These are phyloP conservation scores for Archaeoteleia sp. DNA, from an alignment of 2,888 invertebrate genomes.

Conservation along the genomic window DNA sequence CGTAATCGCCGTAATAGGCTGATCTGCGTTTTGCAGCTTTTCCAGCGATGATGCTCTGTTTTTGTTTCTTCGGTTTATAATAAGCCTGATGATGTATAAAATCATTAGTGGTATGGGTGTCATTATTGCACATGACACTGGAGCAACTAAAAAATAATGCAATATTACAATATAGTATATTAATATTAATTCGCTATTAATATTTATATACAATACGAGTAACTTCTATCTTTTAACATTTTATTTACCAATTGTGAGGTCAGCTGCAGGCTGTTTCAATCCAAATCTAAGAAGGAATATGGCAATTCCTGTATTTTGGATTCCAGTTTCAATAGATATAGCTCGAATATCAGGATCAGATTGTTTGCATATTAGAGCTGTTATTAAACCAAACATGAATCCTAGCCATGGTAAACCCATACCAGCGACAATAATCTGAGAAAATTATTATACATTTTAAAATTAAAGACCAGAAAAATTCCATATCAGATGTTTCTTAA, in stretches of 20 bases:
- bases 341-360: slow-evolving; percentile 84
- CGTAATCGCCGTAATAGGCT: slow-evolving; percentile 22
- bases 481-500: slow-evolving; percentile 10
- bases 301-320: slow-evolving; percentile 95
- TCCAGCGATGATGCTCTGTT: slow-evolving; percentile 59
- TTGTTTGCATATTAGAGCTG: slow-evolving; percentile 80
- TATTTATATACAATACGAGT: slow-evolving; percentile 27
- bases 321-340: slow-evolving; percentile 93
- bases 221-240: no score
- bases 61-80: slow-evolving; percentile 57
- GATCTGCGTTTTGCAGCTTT: slow-evolving; percentile 58
- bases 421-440: slow-evolving; percentile 86
- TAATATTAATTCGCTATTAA: slow-evolving; percentile 20
- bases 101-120: slow-evolving; percentile 89
- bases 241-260: slow-evolving; percentile 86
- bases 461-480: slow-evolving; percentile 6
- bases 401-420: slow-evolving; percentile 89
- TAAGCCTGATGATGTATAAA: slow-evolving; percentile 69
- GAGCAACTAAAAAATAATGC: slow-evolving; percentile 80
- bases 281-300: slow-evolving; percentile 90
- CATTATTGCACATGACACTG: slow-evolving; percentile 94
- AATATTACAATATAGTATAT: background rate
- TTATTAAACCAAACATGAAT: slow-evolving; percentile 81
- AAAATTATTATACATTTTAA: slow-evolving; percentile 39
- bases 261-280: slow-evolving; percentile 89